phyloP scores from a whole-genome alignment of 2,797 vertebrate genomes.

The Petrocephalus schoutedeni region DNA sequence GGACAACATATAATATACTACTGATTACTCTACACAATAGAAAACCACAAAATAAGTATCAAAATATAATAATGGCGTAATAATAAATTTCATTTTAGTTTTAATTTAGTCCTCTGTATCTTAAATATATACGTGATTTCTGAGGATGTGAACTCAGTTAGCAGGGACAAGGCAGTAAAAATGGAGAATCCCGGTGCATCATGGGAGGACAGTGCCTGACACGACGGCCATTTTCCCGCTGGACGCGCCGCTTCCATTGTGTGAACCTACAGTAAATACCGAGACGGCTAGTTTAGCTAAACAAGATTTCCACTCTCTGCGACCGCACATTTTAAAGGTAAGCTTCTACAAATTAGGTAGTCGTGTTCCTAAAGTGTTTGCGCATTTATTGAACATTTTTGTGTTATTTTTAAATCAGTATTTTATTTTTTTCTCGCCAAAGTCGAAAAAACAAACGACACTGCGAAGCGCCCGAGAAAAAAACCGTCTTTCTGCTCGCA shows the following conservation, averaged over 20 bases:
- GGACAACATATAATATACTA: not conserved
- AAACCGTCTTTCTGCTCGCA: constrained; percentile 45
- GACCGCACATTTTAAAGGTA: constrained; percentile 49
- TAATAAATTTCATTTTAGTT: not conserved
- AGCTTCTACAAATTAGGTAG: constrained; percentile 30
- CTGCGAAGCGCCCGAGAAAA: constrained; percentile 43
- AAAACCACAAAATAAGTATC: not conserved
- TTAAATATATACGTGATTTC: not conserved
- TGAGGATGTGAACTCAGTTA: not conserved
- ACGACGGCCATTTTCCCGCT: constrained; percentile 68
- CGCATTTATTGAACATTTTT: constrained; percentile 17
- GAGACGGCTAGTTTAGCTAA: constrained; percentile 48
- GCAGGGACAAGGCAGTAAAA: constrained; percentile 1
- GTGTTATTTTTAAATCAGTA: constrained; percentile 1
- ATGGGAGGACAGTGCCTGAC: constrained; percentile 57
- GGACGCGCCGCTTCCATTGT: constrained; percentile 63
- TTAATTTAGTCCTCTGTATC: not conserved
- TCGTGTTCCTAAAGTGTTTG: not conserved
- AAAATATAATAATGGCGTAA: not conserved
- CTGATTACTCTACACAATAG: not conserved
- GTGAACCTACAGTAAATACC: constrained; percentile 60
- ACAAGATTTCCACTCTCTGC: constrained; percentile 49
- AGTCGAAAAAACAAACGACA: constrained; percentile 41
- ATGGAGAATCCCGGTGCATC: constrained; percentile 49
- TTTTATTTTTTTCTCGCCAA: constrained; percentile 24